phyloP scores from a whole-genome alignment of 2,888 invertebrate species.

The Cryptocephalus moraei region DNA sequence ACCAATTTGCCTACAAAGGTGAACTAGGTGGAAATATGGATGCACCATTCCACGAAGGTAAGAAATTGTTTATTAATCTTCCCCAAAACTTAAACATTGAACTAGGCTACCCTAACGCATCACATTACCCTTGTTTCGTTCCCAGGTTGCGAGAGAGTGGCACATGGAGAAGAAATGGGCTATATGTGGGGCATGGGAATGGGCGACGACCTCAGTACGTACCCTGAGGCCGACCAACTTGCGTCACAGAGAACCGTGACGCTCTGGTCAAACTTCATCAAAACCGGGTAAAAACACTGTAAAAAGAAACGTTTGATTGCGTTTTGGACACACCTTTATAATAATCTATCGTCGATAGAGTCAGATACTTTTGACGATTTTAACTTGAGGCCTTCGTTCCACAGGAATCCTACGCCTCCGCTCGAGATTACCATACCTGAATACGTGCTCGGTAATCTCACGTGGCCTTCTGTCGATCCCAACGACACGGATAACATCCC shows the following conservation, averaged over 20 bases:
- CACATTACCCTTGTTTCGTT: too few species aligned
- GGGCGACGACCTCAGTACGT: slow-evolving; percentile 3
- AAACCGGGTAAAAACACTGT: slow-evolving; percentile 2
- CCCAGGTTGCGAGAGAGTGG: slow-evolving; percentile 6
- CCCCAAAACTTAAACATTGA: too few species aligned
- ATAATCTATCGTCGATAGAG: too few species aligned
- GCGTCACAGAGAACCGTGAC: slow-evolving; percentile 1
- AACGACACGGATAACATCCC: not conserved
- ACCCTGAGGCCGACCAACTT: slow-evolving; percentile 3
- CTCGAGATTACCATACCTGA: not conserved
- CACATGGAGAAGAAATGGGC: slow-evolving; percentile 5
- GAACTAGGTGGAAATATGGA: slow-evolving; percentile 2
- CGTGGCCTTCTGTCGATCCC: slow-evolving; percentile 3
- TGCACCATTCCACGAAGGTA: too few species aligned
- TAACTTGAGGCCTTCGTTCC: too few species aligned
- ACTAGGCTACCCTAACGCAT: too few species aligned
- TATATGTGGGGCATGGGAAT: slow-evolving; percentile 5
- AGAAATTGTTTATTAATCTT: not conserved
- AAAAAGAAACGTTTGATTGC: too few species aligned
- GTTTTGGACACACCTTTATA: too few species aligned
- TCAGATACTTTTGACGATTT: too few species aligned
- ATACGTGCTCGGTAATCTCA: slow-evolving; percentile 2
- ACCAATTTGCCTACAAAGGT: slow-evolving; percentile 7
- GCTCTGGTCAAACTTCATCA: slow-evolving; percentile 6
- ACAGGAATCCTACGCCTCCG: slow-evolving; percentile 7